Percentiles rank a stretch among this genome's conserved stretches.
Evolutionary conservation across 1,140 invertebrate species (phyloP).

Genomic region (Homarus americanus): DNA sequence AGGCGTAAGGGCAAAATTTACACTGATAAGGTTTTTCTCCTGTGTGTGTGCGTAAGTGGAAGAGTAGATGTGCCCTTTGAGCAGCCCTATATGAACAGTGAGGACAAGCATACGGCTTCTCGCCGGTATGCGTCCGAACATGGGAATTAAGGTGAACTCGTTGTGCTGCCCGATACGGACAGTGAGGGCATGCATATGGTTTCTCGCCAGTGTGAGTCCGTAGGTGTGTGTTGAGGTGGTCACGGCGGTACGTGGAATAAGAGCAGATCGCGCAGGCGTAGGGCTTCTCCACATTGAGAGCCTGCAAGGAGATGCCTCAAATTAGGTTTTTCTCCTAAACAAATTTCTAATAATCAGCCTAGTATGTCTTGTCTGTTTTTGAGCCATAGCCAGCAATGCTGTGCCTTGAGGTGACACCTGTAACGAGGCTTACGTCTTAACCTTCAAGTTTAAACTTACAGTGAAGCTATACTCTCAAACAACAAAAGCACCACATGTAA

Average conservation of each 20-base stretch:
- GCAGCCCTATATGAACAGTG: constrained; percentile 88
- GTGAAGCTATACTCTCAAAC: not conserved
- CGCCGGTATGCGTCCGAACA: constrained; percentile 95
- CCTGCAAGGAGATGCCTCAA: constrained; percentile 91
- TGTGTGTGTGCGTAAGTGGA: constrained; percentile 57
- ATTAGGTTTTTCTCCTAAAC: constrained; percentile 78
- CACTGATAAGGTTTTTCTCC: constrained; percentile 85
- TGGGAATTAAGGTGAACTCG: constrained; percentile 77
- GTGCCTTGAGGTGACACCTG: not conserved
- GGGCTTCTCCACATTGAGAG: constrained; percentile 97
- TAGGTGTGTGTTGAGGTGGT: constrained; percentile 83
- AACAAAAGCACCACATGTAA: not conserved
- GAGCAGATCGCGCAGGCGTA: constrained; percentile 97
- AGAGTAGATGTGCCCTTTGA: constrained; percentile 53
- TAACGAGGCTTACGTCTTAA: not conserved
- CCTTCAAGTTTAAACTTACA: not conserved
- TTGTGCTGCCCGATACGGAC: constrained; percentile 64
- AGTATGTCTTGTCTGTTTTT: not conserved
- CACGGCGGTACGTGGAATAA: constrained; percentile 66
- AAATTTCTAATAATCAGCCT: not conserved
- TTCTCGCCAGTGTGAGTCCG: constrained; percentile 98
- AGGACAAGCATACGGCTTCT: constrained; percentile 97
- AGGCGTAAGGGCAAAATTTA: constrained; percentile 97
- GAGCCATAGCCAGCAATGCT: not conserved
- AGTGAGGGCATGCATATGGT: constrained; percentile 91